Base-by-base conservation (phyloP, 2,797 vertebrate genomes). In the Phataginus tetradactyla region DNA sequence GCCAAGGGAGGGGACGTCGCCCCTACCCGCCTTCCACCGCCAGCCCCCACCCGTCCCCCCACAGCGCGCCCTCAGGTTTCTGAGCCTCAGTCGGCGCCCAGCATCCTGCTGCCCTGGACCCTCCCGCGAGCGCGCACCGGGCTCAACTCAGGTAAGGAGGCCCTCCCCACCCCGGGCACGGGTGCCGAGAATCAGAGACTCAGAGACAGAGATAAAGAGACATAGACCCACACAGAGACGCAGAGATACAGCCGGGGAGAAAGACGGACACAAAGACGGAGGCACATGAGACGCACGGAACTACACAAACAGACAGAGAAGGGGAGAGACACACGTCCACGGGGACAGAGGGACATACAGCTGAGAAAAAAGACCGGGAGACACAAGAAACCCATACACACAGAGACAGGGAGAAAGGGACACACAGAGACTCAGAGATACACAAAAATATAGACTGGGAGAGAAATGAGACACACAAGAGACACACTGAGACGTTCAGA, bases 141-240 rank as follows among this genome's bases (percentile, higher is more conserved):
- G 91, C 93, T 95, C 86, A 84, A 63, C 81, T 93, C 97, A 97
- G 97, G 97, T 97, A 97, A 96, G 96, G 78, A 92, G 92, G 55
- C 39, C 85, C 53, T 77, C 74, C 75, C 59, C 51, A n/a, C 53
- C 55, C 45, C 25, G 49, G 95, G 66, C 84, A 69, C 49, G 86
- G 89, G 91, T 81, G 32, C n/a, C 29, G 80, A 86, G 90, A 89
- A 49, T 90, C 66, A 32, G 86, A 91, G 66, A 92, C 61, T 49
- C 29, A 75, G 88, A 88, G 61, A 68, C 66, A 32, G 79, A 96
- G 89, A 59, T 34, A 25, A 39, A 96, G 69, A 83, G 45, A 75
- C 66, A 61, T 4, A 53, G 75, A 91, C 45, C 51, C 55, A 57
- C 66, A 42, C 11, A 29, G 89, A 90, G 90, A 90, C 66, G n/a